These are phyloP conservation scores for Xyrauchen texanus DNA, from an alignment of 2,113 vertebrate species.

Conservation along the genomic window DNA sequence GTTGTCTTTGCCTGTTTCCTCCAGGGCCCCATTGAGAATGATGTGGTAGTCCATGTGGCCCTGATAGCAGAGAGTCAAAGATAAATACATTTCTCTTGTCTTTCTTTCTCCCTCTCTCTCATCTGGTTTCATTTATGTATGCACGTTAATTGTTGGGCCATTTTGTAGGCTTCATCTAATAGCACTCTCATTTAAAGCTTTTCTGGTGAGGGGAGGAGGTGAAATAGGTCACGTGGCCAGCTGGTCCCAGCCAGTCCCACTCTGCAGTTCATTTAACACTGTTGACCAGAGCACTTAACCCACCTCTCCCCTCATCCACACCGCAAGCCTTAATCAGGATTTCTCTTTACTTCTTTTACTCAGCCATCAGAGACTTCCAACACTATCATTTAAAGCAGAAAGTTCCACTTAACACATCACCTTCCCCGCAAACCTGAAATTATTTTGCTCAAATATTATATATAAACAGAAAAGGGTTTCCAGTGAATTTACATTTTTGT, in stretches of 20 bases:
- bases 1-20: conserved; percentile 55
- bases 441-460: conserved; percentile 3
- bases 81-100: conserved; percentile 69
- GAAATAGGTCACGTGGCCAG: conserved; percentile 28
- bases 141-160: conserved; percentile 24
- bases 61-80: conserved; percentile 96
- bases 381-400: background rate
- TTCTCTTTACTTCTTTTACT: background rate
- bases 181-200: conserved; percentile 27
- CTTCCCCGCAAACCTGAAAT: background rate
- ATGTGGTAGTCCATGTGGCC: conserved; percentile 90
- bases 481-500: background rate
- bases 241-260: conserved; percentile 17
- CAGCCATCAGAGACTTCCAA: background rate
- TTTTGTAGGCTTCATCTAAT: conserved; percentile 22
- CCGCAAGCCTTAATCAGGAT: conserved; percentile 4
- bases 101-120: background rate
- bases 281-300: conserved; percentile 18
- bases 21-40: conserved; percentile 95
- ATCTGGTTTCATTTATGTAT: conserved; percentile 21
- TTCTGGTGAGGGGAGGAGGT: conserved; percentile 12
- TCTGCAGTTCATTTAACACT: conserved; percentile 32
- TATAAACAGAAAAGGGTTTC: background rate
- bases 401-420: background rate
- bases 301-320: conserved; percentile 10